A percentile compares a stretch with the other conserved stretches of the same genome.
phyloP scores from a whole-genome alignment of 1,140 invertebrate species.

The Bombus balteatus region DNA sequence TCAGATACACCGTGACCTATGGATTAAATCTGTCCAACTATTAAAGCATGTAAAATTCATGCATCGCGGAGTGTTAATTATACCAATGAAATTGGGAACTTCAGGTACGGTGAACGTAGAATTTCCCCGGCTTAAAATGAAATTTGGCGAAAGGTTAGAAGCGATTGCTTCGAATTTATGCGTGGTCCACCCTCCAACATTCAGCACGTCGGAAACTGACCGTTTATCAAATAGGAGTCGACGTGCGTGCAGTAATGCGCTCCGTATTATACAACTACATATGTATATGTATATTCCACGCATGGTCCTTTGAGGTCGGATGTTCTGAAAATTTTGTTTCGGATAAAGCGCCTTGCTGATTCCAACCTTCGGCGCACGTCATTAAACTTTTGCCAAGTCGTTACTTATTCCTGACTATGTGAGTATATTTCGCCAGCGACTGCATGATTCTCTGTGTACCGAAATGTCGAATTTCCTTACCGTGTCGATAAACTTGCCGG shows the following conservation, averaged over 20 bases:
- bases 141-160: not conserved
- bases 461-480: conserved; percentile 44
- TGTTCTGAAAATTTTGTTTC: conserved; percentile 41
- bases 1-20: not conserved
- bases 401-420: conserved; percentile 6
- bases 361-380: conserved; percentile 50
- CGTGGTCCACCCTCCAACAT: not conserved
- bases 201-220: not conserved
- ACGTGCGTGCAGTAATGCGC: not conserved
- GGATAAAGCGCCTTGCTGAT: conserved; percentile 28
- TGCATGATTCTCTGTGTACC: conserved; percentile 23
- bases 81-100: not conserved
- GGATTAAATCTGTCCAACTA: not conserved
- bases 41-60: not conserved
- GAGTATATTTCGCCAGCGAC: not conserved
- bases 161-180: not conserved
- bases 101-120: not conserved
- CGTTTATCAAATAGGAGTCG: conserved; percentile 25
- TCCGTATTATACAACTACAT: not conserved
- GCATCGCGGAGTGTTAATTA: not conserved
- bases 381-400: conserved; percentile 59
- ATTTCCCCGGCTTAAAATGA: not conserved
- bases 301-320: conserved; percentile 15
- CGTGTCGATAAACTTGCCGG: conserved; percentile 48
- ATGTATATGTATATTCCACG: not conserved